A percentile compares a stretch with the other conserved stretches of the same genome.
These are phyloP conservation scores for Triplophysa tibetana DNA, from an alignment of 2,113 vertebrate species.

Conservation along the genomic window DNA sequence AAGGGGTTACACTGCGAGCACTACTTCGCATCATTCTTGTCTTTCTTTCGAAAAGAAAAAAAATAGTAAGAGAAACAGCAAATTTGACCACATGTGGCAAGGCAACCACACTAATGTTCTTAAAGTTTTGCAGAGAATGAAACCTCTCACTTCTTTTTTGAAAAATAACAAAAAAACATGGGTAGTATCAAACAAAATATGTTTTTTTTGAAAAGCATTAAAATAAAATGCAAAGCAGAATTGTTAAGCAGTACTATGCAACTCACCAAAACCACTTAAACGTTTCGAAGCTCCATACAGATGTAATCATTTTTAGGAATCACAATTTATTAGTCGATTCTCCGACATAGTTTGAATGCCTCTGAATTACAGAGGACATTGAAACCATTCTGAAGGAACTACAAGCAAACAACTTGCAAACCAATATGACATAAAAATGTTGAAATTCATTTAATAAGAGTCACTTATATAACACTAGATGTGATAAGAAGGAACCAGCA, in stretches of 20 bases:
- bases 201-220: not conserved
- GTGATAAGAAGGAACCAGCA: too few species aligned
- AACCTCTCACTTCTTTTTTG: constrained; percentile 23
- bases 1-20: constrained; percentile 17
- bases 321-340: not conserved
- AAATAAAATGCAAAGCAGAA: not conserved
- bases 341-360: too few species aligned
- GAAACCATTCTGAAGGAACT: too few species aligned
- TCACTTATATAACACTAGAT: too few species aligned
- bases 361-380: too few species aligned
- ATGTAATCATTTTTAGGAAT: too few species aligned
- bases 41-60: constrained; percentile 8
- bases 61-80: not conserved
- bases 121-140: not conserved
- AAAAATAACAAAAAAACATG: not conserved
- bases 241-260: constrained; percentile 7
- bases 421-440: too few species aligned
- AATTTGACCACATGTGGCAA: constrained; percentile 11
- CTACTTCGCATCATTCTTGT: not conserved
- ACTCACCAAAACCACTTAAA: too few species aligned
- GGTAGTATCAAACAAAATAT: too few species aligned
- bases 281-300: too few species aligned
- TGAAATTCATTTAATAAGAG: too few species aligned
- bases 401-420: too few species aligned
- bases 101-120: constrained; percentile 18